These are phyloP conservation scores for Ciconia stormi DNA, from an alignment of 2,113 vertebrate genomes.

Conservation along the genomic window DNA sequence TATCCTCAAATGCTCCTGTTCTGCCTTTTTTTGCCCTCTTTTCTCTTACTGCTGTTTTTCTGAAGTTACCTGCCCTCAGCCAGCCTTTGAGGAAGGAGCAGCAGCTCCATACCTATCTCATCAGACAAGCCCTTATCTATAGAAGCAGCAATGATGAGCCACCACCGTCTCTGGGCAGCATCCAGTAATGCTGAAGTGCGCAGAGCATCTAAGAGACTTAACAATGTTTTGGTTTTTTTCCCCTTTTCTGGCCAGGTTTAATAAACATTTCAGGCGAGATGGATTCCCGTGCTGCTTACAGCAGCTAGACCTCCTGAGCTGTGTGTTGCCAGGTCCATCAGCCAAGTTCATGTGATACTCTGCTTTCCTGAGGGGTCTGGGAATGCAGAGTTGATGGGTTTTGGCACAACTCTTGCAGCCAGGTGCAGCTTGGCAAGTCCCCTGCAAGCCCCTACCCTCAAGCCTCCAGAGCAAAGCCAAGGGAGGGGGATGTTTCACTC, in stretches of 20 bases:
- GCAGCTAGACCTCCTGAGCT: neutral
- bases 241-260: neutral
- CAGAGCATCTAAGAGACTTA: neutral
- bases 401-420: neutral
- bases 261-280: neutral
- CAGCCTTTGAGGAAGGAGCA: neutral
- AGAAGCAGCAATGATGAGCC: neutral
- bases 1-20: neutral
- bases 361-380: neutral
- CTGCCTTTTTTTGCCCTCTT: neutral
- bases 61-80: neutral
- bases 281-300: neutral
- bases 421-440: neutral
- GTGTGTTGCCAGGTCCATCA: neutral
- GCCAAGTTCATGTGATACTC: neutral
- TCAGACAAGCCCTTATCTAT: neutral
- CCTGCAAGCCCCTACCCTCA: neutral
- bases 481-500: neutral
- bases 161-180: rapidly evolving
- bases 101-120: rapidly evolving
- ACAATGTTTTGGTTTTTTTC: neutral
- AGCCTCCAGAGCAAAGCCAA: neutral
- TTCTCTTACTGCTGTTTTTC: neutral
- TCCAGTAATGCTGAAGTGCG: neutral
- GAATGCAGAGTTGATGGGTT: neutral